Percentiles rank a stretch among this genome's conserved stretches.
Conservation (phyloP, 2,797 vertebrate genomes). For the Graptemys geographica region DNA sequence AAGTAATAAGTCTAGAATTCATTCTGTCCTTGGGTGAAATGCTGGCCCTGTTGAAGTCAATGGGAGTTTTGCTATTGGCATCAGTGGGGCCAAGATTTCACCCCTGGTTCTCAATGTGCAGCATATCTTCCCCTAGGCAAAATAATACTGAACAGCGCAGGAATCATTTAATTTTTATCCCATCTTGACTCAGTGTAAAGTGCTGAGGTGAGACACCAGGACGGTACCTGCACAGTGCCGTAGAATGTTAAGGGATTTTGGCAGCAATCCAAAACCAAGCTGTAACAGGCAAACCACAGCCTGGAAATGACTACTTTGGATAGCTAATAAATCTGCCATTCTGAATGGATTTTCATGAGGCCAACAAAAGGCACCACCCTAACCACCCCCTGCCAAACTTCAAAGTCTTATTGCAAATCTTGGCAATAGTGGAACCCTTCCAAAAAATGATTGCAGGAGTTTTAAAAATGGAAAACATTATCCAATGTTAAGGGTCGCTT, state of each 20-base stretch:
- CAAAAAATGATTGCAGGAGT: background rate
- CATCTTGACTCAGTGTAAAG: background rate
- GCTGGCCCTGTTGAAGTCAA: background rate
- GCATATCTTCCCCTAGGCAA: background rate
- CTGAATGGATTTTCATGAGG: background rate
- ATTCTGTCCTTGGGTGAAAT: background rate
- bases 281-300: background rate
- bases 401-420: background rate
- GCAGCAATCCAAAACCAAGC: background rate
- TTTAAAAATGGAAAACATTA: background rate
- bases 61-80: background rate
- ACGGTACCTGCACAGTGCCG: background rate
- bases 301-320: background rate
- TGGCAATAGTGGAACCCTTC: background rate
- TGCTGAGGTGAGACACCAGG: background rate
- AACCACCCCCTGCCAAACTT: background rate
- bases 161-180: background rate
- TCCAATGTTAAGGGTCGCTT: background rate
- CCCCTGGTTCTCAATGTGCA: background rate
- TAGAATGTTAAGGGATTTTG: background rate
- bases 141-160: background rate
- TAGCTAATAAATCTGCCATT: background rate
- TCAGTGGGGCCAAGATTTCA: background rate
- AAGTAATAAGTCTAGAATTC: background rate
- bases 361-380: background rate